These are phyloP conservation scores for Drosophila subsilvestris DNA, from an alignment of 2,888 invertebrate species.

Conservation along the genomic window DNA sequence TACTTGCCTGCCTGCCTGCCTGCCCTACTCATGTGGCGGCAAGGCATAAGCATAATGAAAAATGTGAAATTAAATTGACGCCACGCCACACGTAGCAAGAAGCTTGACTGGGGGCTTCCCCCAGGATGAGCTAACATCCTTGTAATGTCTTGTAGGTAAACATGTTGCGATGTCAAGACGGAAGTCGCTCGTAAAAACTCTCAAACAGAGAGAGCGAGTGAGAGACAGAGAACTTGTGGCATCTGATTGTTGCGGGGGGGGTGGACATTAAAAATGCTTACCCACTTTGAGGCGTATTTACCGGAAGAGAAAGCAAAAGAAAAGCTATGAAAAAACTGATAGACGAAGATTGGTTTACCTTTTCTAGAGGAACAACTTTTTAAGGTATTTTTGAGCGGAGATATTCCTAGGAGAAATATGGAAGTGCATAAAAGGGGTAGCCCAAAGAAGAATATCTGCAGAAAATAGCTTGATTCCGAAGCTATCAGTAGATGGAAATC, in stretches of 20 bases:
- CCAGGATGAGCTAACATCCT: constrained; percentile 52
- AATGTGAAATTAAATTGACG: constrained; percentile 79
- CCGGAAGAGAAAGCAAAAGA: not conserved
- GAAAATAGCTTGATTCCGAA: not conserved
- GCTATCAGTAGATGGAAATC: not conserved
- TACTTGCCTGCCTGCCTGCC: too few species aligned
- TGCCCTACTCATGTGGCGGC: constrained; percentile 10
- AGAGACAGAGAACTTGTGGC: constrained; percentile 9
- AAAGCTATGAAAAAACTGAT: not conserved
- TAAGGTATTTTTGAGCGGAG: too few species aligned
- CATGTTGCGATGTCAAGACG: constrained; percentile 71
- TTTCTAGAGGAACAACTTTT: not conserved
- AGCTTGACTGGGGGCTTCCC: constrained; percentile 12
- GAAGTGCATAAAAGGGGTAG: not conserved
- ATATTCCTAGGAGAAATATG: too few species aligned
- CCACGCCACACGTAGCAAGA: constrained; percentile 48
- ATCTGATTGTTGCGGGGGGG: constrained; percentile 3
- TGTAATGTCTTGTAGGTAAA: constrained; percentile 80
- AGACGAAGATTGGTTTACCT: constrained; percentile 15
- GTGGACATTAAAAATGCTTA: constrained; percentile 58
- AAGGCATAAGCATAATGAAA: constrained; percentile 76
- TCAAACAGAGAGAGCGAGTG: constrained; percentile 18
- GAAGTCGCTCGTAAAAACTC: constrained; percentile 77
- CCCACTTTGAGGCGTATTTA: constrained; percentile 48
- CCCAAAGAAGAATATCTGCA: not conserved